A percentile compares a stretch with the other conserved stretches of the same genome.
These are phyloP conservation scores for Agonopterix alstromeriana DNA, from an alignment of 2,888 invertebrate species.

Conservation along the genomic window DNA sequence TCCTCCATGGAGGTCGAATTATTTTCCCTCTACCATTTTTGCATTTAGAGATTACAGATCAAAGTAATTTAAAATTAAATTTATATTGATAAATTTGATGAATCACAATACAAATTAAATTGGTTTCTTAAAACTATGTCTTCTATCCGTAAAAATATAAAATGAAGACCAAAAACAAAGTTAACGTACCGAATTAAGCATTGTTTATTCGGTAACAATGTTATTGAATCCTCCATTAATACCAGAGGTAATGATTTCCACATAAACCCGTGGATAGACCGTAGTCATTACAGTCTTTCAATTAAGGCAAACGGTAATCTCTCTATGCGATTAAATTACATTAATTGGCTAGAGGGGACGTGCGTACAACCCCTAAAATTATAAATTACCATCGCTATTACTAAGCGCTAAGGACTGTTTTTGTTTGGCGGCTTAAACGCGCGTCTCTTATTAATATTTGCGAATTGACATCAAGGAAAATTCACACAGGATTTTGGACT, in stretches of 20 bases:
- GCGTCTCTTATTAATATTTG: constrained; percentile 60
- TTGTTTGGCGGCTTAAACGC: constrained; percentile 13
- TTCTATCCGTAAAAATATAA: no score
- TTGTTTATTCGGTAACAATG: no score
- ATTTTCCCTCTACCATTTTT: no score
- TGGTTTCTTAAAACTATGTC: no score
- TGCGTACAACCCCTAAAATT: constrained; percentile 19
- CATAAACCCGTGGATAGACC: constrained; percentile 17
- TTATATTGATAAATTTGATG: no score
- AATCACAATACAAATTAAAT: no score
- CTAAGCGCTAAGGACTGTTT: constrained; percentile 26
- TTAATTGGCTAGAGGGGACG: constrained; percentile 65
- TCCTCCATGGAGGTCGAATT: no score
- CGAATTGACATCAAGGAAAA: constrained; percentile 41
- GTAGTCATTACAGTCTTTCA: constrained; percentile 59
- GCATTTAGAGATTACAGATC: no score
- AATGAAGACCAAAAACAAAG: no score
- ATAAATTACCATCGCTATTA: constrained; percentile 17
- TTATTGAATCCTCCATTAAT: constrained; percentile 10
- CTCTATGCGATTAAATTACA: constrained; percentile 70
- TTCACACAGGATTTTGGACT: constrained; percentile 20
- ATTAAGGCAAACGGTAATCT: constrained; percentile 67
- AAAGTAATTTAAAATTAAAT: no score
- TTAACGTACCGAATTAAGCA: no score
- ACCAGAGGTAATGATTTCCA: constrained; percentile 12